Evolutionary conservation across 2,888 invertebrate genomes (phyloP).

Genomic region (Buathra laborator): DNA sequence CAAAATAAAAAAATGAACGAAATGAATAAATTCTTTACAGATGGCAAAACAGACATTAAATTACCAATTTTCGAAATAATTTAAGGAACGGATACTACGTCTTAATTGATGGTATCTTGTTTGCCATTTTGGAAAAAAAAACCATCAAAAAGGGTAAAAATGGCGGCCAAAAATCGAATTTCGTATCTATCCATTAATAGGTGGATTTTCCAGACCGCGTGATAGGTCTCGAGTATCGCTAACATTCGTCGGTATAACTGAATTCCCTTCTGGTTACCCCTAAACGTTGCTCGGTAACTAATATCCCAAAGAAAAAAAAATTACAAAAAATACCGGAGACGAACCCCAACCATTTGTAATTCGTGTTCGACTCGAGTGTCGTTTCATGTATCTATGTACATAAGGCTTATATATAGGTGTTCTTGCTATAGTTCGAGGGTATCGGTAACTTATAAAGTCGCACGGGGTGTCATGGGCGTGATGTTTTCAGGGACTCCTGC

Average conservation of each 20-base stretch:
- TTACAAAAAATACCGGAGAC: background rate
- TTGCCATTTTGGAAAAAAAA: no score
- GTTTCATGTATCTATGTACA: conserved; percentile 5
- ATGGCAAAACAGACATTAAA: no score
- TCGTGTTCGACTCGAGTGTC: conserved; percentile 12
- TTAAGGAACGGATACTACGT: no score
- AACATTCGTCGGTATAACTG: background rate
- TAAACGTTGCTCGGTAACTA: conserved; percentile 10
- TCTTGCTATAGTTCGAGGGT: background rate
- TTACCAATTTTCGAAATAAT: no score
- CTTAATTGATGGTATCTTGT: no score
- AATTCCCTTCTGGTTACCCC: background rate
- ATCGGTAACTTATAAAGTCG: conserved; percentile 21
- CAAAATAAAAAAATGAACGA: no score
- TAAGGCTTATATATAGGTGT: background rate
- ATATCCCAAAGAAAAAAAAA: conserved; percentile 11
- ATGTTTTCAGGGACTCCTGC: conserved; percentile 64
- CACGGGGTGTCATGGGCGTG: conserved; percentile 68
- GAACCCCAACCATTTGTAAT: conserved; percentile 39
- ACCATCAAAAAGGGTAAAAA: background rate
- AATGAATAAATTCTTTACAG: no score
- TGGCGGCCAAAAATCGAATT: background rate
- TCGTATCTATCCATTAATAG: background rate
- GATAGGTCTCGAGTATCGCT: background rate
- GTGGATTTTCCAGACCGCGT: background rate